A percentile compares a stretch with the other conserved stretches of the same genome.
Conservation (phyloP, 2,797 vertebrate species). For the Alosa sapidissima region DNA sequence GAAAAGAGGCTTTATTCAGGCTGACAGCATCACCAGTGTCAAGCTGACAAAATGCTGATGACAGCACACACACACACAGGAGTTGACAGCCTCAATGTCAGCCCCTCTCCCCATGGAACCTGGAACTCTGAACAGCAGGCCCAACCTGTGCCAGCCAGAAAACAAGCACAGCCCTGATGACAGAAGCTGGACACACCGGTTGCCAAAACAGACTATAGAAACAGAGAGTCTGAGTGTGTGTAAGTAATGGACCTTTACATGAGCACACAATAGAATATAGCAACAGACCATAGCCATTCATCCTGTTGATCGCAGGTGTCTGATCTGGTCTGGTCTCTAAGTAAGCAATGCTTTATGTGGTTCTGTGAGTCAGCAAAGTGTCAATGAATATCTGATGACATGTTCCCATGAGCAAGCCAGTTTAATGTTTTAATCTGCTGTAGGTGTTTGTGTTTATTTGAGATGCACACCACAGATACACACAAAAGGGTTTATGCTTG, state of each 20-base stretch:
- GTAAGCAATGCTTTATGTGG: too few species aligned
- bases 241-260: neutral
- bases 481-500: too few species aligned
- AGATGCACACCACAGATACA: too few species aligned
- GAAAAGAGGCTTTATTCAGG: slow-evolving; percentile 37
- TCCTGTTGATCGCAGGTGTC: too few species aligned
- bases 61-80: slow-evolving; percentile 15
- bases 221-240: neutral
- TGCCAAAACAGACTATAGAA: neutral
- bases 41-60: slow-evolving; percentile 41
- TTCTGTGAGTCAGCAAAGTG: too few species aligned
- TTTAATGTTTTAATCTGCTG: too few species aligned
- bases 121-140: neutral
- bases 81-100: slow-evolving; percentile 4
- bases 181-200: neutral
- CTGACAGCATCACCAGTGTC: slow-evolving; percentile 37
- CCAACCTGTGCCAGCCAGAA: neutral
- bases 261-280: neutral
- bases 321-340: too few species aligned
- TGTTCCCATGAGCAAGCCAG: too few species aligned
- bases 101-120: neutral
- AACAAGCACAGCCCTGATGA: neutral
- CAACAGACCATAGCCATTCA: neutral
- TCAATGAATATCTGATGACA: too few species aligned
- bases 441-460: too few species aligned